Base-by-base conservation (phyloP, 2,888 invertebrate genomes). In the Plebejus melissa region DNA sequence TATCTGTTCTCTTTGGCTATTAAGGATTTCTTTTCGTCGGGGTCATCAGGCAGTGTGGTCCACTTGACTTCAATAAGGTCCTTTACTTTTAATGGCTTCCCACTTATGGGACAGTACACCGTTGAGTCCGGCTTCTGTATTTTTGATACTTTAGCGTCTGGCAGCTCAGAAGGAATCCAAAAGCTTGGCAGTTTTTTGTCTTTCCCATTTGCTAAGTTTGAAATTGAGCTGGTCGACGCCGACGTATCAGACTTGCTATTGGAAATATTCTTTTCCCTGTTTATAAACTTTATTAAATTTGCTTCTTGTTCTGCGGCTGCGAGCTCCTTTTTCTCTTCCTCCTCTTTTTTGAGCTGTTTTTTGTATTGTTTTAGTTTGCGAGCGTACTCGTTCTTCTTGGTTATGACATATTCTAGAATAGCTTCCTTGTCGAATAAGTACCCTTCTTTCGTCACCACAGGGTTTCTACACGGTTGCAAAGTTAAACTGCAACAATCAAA, bases 401-500 rank as follows among this genome's bases (percentile, higher is more conserved):
- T 95, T 38, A 99, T 95, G 76, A 99, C 97, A 82, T 99, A 99
- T 85, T 99, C 97, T 2, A 99, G 90, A 82, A 99, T 98, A 1
- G 99, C 97, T 94, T 99, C 99, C 85, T 99, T 99, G 85, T 99
- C 99, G 87, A 97, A 99, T 13, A 99, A 93, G 86, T 96, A 98
- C 0, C 99, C 99, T 84, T 99, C 98, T 87, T 91, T 93, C 1
- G 91, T 94, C 58, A 99, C 94, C 1, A 99, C 97, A 46, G 99
- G 99, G 88, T 98, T 96, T 82, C 97, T 95, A 86, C 99, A 99
- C 0, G 99, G 99, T 85, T 99, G 99, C 77, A 99, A 92, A 1
- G 98, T 99, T 76, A 99, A 90, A 78, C 98, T 99, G 88, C 99
- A 99, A 86, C 99, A 99, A 89, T 99, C 99, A 87, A 99, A 99